A percentile compares a stretch with the other conserved stretches of the same genome.
These are phyloP conservation scores for Tanytarsus gracilentus DNA, from an alignment of 2,888 invertebrate genomes.

Conservation along the genomic window DNA sequence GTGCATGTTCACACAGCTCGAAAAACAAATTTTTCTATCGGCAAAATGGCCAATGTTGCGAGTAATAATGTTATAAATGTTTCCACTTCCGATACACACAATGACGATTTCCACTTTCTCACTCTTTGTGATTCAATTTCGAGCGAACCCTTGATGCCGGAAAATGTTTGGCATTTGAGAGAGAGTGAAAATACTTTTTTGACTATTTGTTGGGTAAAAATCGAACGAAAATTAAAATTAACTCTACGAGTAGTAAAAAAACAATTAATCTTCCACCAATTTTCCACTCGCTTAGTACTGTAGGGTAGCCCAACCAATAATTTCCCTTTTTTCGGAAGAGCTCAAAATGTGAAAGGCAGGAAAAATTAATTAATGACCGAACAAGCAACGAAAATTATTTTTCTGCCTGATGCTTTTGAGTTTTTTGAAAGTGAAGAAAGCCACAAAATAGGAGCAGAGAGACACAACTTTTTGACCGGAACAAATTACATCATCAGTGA, in stretches of 20 bases:
- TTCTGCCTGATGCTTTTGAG: background rate
- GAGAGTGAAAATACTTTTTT: constrained; percentile 1
- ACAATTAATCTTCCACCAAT: constrained; percentile 27
- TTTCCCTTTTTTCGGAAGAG: background rate
- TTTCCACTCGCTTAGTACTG: too few relatives aligned
- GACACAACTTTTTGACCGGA: background rate
- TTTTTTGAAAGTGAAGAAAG: constrained; percentile 14
- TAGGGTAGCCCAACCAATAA: too few relatives aligned
- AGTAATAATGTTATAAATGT: constrained; percentile 13
- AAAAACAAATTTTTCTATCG: background rate
- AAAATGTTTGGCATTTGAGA: background rate
- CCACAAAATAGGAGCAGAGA: too few relatives aligned
- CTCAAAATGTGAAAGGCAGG: background rate
- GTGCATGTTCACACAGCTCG: too few relatives aligned
- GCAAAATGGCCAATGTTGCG: background rate
- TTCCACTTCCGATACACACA: constrained; percentile 8
- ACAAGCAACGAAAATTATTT: background rate
- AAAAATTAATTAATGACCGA: constrained; percentile 5
- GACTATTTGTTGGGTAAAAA: background rate
- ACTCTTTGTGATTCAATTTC: constrained; percentile 5
- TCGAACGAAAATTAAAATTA: constrained; percentile 26
- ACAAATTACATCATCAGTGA: constrained; percentile 1
- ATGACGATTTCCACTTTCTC: background rate
- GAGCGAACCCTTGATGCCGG: background rate
- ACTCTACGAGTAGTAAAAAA: constrained; percentile 11